Conservation (phyloP, 1,140 invertebrate genomes). For the Hesperophylax magnus region DNA sequence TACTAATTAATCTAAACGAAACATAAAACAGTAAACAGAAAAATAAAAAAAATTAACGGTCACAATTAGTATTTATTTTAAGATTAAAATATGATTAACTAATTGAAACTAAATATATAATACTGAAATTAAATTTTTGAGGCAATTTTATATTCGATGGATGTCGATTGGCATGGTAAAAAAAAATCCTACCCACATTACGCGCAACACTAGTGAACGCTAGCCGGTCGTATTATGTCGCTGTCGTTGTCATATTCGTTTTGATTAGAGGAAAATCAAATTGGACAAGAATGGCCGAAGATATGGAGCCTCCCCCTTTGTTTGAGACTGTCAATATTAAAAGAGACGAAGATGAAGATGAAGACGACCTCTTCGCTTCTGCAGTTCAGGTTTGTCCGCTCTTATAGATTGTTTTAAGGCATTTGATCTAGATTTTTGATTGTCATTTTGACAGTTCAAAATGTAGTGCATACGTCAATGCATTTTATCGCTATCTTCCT, state of each 20-base stretch:
- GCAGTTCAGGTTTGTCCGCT: conserved; percentile 79
- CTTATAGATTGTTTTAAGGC: conserved; percentile 44
- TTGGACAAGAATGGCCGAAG: conserved; percentile 47
- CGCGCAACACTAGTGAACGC: conserved; percentile 26
- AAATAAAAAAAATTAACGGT: too few relatives aligned
- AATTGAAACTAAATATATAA: too few relatives aligned
- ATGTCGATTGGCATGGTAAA: neutral
- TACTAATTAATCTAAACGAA: too few relatives aligned
- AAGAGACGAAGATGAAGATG: conserved; percentile 77
- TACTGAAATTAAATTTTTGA: too few relatives aligned
- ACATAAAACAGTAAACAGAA: too few relatives aligned
- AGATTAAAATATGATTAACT: too few relatives aligned
- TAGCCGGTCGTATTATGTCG: conserved; percentile 36
- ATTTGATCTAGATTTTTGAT: conserved; percentile 11
- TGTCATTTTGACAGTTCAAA: conserved; percentile 46
- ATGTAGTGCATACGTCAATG: conserved; percentile 48
- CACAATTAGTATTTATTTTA: too few relatives aligned
- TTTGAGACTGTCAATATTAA: conserved; percentile 79
- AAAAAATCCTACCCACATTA: conserved; percentile 30
- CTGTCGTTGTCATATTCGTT: conserved; percentile 39
- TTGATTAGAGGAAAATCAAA: conserved; percentile 49
- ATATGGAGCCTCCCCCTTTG: conserved; percentile 68
- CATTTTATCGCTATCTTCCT: conserved; percentile 40
- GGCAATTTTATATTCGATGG: neutral
- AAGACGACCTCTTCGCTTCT: conserved; percentile 85